phyloP scores from a whole-genome alignment of 2,797 vertebrate species.

The Hoplostethus atlanticus region DNA sequence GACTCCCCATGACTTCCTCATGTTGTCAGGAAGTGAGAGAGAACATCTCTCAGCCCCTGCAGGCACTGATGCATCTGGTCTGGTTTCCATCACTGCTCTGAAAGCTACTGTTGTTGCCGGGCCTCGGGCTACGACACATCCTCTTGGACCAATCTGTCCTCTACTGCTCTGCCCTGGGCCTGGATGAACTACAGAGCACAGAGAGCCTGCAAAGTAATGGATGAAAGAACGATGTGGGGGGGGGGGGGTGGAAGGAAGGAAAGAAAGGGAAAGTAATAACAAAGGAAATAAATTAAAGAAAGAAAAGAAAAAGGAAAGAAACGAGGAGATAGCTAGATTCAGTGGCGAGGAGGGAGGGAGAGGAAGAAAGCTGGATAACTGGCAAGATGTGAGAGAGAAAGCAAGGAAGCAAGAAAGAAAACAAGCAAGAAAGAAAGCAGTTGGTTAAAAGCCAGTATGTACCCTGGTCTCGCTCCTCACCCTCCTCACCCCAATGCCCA shows the following conservation, averaged over 20 bases:
- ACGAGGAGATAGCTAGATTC: no score
- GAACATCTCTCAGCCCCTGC: constrained; percentile 60
- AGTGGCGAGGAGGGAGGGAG: no score
- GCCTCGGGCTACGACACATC: constrained; percentile 73
- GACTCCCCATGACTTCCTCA: constrained; percentile 56
- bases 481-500: constrained; percentile 2
- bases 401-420: no score
- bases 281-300: no score
- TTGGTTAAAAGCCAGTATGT: background rate
- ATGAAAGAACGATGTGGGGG: constrained; percentile 4
- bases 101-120: constrained; percentile 50
- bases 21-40: constrained; percentile 60
- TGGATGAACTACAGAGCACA: constrained; percentile 49
- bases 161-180: constrained; percentile 54
- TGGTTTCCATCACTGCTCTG: constrained; percentile 68
- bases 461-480: background rate
- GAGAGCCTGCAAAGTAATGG: constrained; percentile 6
- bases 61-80: constrained; percentile 70
- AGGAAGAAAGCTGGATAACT: no score
- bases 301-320: no score
- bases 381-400: no score
- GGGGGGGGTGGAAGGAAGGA: background rate
- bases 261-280: no score
- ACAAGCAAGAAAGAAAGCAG: background rate
- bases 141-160: constrained; percentile 72